phyloP scores from a whole-genome alignment of 2,113 vertebrate genomes.

The Tretioscincus oriximinensis region DNA sequence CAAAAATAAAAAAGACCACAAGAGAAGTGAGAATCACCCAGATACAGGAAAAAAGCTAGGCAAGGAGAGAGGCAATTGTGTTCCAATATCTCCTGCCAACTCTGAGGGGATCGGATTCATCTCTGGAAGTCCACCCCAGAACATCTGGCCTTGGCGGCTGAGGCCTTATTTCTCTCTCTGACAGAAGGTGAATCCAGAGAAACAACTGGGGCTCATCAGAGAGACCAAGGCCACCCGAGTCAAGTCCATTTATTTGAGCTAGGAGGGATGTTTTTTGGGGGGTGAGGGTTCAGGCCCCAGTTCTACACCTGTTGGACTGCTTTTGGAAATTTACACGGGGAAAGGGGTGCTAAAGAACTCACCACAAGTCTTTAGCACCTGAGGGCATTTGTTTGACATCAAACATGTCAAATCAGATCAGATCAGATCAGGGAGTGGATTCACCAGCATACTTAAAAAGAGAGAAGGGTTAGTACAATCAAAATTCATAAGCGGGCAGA shows the following conservation, averaged over 20 bases:
- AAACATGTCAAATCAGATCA: background rate
- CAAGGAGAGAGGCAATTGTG: background rate
- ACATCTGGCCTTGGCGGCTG: background rate
- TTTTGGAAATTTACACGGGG: background rate
- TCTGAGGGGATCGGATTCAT: background rate
- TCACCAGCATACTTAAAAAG: background rate
- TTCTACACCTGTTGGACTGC: background rate
- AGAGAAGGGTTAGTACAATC: background rate
- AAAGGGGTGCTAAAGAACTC: background rate
- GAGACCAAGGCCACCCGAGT: background rate
- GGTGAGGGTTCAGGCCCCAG: background rate
- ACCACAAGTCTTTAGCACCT: background rate
- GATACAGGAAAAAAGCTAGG: background rate
- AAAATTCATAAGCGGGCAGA: background rate
- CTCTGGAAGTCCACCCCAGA: background rate
- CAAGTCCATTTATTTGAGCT: no score
- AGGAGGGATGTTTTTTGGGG: no score
- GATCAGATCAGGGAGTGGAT: background rate
- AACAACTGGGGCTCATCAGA: background rate
- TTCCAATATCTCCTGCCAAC: background rate
- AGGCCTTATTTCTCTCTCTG: background rate
- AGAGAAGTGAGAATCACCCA: conserved; percentile 42
- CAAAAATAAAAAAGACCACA: conserved; percentile 6
- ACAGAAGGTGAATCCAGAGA: background rate
- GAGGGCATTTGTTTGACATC: background rate